phyloP scores from a whole-genome alignment of 2,797 vertebrate species.

The Holocentrus rufus region DNA sequence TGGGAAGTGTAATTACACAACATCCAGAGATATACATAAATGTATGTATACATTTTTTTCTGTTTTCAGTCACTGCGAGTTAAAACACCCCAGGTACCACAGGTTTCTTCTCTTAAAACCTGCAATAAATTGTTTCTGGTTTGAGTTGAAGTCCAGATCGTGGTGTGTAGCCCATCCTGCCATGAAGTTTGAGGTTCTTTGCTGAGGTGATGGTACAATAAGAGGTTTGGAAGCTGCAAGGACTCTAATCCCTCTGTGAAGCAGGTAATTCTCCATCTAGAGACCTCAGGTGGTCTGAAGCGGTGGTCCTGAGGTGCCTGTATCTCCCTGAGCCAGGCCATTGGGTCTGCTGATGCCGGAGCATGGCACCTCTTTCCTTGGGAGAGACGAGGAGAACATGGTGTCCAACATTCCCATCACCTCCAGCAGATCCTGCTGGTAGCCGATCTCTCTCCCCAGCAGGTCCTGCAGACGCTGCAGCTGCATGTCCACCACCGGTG shows the following conservation, averaged over 20 bases:
- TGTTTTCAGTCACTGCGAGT: slow-evolving; percentile 18
- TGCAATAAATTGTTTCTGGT: slow-evolving; percentile 42
- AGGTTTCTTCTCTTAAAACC: slow-evolving; percentile 46
- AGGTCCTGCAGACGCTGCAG: slow-evolving; percentile 90
- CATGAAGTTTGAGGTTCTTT: background rate
- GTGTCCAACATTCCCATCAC: slow-evolving; percentile 97
- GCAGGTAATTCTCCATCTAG: background rate
- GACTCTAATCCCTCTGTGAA: slow-evolving; percentile 36
- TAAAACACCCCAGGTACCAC: slow-evolving; percentile 32
- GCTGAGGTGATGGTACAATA: slow-evolving; percentile 28
- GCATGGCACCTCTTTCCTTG: slow-evolving; percentile 76
- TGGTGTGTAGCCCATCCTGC: slow-evolving; percentile 2
- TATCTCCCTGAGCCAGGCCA: slow-evolving; percentile 62
- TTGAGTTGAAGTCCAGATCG: slow-evolving; percentile 13
- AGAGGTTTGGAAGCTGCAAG: slow-evolving; percentile 34
- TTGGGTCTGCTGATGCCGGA: slow-evolving; percentile 71
- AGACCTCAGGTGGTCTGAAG: slow-evolving; percentile 68
- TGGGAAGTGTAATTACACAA: slow-evolving; percentile 43
- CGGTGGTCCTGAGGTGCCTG: slow-evolving; percentile 52
- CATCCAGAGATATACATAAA: slow-evolving; percentile 40
- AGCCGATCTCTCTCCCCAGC: slow-evolving; percentile 89
- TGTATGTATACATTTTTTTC: slow-evolving; percentile 28
- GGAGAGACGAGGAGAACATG: slow-evolving; percentile 89
- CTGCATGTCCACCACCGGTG: slow-evolving; percentile 88
- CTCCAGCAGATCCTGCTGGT: slow-evolving; percentile 91